A percentile compares a stretch with the other conserved stretches of the same genome.
Conservation (phyloP, 2,113 vertebrate species). For the Chionomys nivalis region DNA sequence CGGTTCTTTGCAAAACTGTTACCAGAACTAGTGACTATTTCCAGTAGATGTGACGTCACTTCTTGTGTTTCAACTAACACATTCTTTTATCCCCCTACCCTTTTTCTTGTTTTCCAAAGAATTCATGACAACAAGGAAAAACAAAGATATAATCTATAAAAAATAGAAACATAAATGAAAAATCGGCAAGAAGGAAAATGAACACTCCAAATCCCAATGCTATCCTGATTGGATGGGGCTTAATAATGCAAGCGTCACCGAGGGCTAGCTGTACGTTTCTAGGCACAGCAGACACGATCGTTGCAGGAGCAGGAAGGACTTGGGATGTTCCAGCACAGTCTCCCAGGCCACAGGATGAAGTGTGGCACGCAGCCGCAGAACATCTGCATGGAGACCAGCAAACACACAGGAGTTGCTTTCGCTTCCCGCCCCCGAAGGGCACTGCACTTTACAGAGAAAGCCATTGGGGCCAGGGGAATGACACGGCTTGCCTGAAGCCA, state of each 20-base stretch:
- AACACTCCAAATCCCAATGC: background rate
- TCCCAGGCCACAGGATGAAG: background rate
- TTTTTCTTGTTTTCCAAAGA: background rate
- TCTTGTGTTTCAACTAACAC: background rate
- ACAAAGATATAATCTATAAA: background rate
- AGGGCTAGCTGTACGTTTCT: background rate
- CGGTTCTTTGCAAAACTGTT: background rate
- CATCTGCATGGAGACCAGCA: background rate
- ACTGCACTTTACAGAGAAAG: background rate
- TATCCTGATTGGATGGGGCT: background rate
- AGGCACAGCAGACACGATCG: background rate
- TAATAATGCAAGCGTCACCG: background rate
- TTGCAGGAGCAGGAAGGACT: background rate
- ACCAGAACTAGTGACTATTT: background rate
- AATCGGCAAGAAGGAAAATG: background rate
- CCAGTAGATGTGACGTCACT: background rate
- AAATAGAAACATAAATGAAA: slow-evolving; percentile 24
- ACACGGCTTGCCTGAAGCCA: background rate
- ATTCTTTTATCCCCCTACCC: background rate
- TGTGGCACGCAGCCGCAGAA: background rate
- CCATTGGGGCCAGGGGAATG: accelerated
- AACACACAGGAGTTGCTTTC: background rate
- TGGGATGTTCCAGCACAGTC: background rate
- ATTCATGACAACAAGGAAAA: slow-evolving; percentile 4
- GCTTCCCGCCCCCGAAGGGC: accelerated